Conservation (phyloP, 2,113 vertebrate genomes). For the Saccopteryx leptura region DNA sequence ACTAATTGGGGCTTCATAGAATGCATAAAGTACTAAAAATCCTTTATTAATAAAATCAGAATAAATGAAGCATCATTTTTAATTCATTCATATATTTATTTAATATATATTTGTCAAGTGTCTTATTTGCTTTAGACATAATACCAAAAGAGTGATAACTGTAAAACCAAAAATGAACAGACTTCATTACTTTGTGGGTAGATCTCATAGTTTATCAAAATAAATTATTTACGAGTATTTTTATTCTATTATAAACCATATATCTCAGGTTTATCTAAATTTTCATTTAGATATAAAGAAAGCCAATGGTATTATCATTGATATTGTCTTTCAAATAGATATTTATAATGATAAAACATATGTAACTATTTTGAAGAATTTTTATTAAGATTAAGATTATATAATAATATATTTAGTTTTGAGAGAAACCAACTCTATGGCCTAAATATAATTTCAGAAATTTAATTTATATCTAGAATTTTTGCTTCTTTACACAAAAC, state of each 20-base stretch:
- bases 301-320: neutral
- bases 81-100: neutral
- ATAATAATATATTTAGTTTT: neutral
- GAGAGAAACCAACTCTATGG: neutral
- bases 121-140: neutral
- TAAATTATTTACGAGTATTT: constrained; percentile 14
- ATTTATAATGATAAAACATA: neutral
- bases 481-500: constrained; percentile 21
- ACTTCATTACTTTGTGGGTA: fast-evolving
- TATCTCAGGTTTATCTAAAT: constrained; percentile 2
- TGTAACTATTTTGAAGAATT: constrained; percentile 12
- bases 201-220: neutral
- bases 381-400: neutral
- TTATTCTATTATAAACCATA: neutral
- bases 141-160: neutral
- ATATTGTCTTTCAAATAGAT: neutral
- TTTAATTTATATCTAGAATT: neutral
- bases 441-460: constrained; percentile 20
- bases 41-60: neutral
- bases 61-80: neutral
- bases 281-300: neutral
- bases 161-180: neutral
- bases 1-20: neutral
- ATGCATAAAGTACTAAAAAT: neutral
- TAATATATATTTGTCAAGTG: neutral